Percentiles rank a stretch among this genome's conserved stretches.
Conservation (phyloP, 2,797 vertebrate genomes). For the Pseudochirops cupreus region DNA sequence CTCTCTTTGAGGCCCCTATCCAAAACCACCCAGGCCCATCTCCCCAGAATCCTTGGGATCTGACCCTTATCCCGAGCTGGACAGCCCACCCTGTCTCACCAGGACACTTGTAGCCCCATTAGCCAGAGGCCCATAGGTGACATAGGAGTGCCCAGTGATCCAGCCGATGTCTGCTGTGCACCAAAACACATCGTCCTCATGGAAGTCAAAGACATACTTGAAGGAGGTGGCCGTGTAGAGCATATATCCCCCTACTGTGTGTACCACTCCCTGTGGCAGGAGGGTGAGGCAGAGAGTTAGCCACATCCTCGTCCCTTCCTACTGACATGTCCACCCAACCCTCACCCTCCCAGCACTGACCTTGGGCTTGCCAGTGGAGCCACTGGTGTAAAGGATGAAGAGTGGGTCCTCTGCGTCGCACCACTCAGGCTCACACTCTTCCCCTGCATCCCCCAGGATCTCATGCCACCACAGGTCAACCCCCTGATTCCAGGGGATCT, state of each 20-base stretch:
- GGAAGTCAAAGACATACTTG: conserved; percentile 97
- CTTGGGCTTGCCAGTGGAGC: conserved; percentile 98
- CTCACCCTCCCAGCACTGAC: conserved; percentile 79
- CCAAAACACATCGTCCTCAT: conserved; percentile 95
- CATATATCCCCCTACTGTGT: conserved; percentile 96
- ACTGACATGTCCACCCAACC: neutral
- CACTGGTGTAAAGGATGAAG: conserved; percentile 98
- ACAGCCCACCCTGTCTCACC: conserved; percentile 85
- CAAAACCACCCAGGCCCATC: neutral
- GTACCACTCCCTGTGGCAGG: conserved; percentile 92
- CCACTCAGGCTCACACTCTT: conserved; percentile 96
- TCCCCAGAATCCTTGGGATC: neutral
- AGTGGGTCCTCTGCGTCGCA: conserved; percentile 95
- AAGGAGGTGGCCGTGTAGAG: conserved; percentile 94
- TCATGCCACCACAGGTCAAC: conserved; percentile 94
- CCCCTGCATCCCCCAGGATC: conserved; percentile 87
- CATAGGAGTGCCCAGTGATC: conserved; percentile 98
- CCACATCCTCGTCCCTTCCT: neutral
- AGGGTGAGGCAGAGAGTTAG: conserved; percentile 45
- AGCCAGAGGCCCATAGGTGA: conserved; percentile 96
- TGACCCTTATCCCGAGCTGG: neutral
- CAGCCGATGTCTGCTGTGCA: conserved; percentile 98
- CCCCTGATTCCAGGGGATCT: conserved; percentile 94
- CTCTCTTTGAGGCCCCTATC: neutral
- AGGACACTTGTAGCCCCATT: conserved; percentile 95